Conservation (phyloP, 2,888 invertebrate genomes). For the Drosophila nigricruria region DNA sequence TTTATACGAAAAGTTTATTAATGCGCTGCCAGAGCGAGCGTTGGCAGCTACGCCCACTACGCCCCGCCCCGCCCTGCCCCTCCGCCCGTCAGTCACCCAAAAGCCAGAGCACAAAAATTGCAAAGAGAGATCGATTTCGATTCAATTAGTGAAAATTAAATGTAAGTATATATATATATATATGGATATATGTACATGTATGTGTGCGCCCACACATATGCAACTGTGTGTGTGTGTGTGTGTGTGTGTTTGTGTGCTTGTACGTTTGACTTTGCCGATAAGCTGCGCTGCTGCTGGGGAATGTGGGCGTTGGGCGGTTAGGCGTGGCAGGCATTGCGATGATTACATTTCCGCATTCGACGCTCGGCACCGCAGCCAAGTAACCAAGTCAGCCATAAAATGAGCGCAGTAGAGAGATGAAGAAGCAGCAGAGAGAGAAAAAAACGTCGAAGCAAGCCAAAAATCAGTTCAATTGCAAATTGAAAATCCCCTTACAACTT, state of each 20-base stretch:
- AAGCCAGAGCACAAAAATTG: slow-evolving; percentile 53
- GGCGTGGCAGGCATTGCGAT: slow-evolving; percentile 64
- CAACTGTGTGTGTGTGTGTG: slow-evolving; percentile 16
- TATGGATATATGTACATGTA: slow-evolving; percentile 34
- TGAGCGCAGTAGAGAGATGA: slow-evolving; percentile 53
- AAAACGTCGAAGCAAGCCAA: slow-evolving; percentile 63
- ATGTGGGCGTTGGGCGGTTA: background rate
- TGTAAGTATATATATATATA: slow-evolving; percentile 67
- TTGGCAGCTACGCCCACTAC: slow-evolving; percentile 20
- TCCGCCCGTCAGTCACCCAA: background rate
- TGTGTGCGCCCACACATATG: slow-evolving; percentile 20
- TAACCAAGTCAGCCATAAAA: slow-evolving; percentile 80
- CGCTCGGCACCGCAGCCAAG: slow-evolving; percentile 61
- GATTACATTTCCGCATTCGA: slow-evolving; percentile 77
- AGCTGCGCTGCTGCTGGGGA: slow-evolving; percentile 18
- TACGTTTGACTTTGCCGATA: slow-evolving; percentile 61
- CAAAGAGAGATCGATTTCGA: slow-evolving; percentile 77
- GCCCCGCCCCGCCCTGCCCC: slow-evolving; percentile 2
- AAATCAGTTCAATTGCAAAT: slow-evolving; percentile 81
- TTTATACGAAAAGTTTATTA: slow-evolving; percentile 81
- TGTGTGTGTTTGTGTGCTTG: slow-evolving; percentile 18
- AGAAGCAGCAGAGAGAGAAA: background rate
- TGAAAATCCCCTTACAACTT: slow-evolving; percentile 82
- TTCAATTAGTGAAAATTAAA: slow-evolving; percentile 82
- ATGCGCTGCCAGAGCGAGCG: slow-evolving; percentile 56